Evolutionary conservation across 1,140 invertebrate species (phyloP).

Genomic region (Thrips palmi): DNA sequence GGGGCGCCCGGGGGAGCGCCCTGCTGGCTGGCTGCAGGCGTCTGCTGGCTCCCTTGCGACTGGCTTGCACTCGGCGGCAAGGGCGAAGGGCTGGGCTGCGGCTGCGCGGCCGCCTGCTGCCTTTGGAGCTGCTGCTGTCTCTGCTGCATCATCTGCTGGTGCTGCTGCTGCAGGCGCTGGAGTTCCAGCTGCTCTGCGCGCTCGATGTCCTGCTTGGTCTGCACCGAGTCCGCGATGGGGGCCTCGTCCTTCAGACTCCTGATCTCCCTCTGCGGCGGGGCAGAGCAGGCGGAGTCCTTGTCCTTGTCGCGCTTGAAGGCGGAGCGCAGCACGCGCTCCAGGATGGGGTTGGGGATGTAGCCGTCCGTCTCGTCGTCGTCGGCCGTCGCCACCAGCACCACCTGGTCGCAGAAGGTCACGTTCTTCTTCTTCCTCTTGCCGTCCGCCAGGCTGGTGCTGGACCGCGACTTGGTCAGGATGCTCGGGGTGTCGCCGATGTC

Average conservation of each 20-base stretch:
- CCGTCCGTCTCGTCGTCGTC: slow-evolving; percentile 79
- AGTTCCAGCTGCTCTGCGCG: not conserved
- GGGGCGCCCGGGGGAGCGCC: too few relatives aligned
- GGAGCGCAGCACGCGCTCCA: slow-evolving; percentile 66
- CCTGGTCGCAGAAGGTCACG: slow-evolving; percentile 85
- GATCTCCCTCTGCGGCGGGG: not conserved
- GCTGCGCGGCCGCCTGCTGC: slow-evolving; percentile 2
- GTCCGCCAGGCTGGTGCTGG: too few relatives aligned
- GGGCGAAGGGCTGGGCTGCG: too few relatives aligned
- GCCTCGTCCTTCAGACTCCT: not conserved
- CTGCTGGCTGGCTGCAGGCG: too few relatives aligned
- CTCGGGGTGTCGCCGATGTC: too few relatives aligned
- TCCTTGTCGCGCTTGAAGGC: slow-evolving; percentile 28
- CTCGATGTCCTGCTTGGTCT: slow-evolving; percentile 5
- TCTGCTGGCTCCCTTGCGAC: too few relatives aligned
- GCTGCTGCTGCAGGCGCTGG: not conserved
- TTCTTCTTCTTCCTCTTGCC: too few relatives aligned
- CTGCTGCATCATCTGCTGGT: not conserved
- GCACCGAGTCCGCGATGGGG: not conserved
- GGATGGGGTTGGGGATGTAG: slow-evolving; percentile 77
- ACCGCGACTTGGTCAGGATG: too few relatives aligned
- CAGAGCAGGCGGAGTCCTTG: not conserved
- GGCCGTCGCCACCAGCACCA: slow-evolving; percentile 75
- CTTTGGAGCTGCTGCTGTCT: slow-evolving; percentile 5
- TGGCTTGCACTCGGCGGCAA: too few relatives aligned